A percentile compares a stretch with the other conserved stretches of the same genome.
These are phyloP conservation scores for Phorcus lineatus DNA, from an alignment of 2,888 invertebrate species.

Conservation along the genomic window DNA sequence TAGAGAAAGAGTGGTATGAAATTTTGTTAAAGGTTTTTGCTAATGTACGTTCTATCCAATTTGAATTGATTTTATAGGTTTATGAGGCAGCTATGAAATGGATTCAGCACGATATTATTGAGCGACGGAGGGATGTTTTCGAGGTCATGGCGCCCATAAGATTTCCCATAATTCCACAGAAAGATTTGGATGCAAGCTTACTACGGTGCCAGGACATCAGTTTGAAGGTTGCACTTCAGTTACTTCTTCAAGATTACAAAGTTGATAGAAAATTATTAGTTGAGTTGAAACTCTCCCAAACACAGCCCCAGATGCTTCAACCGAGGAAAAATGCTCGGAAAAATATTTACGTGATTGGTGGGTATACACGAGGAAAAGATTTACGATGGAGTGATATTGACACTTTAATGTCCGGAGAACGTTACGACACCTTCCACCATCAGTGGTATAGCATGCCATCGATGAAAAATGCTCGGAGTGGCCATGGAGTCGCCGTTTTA, in stretches of 20 bases:
- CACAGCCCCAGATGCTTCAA: conserved; percentile 74
- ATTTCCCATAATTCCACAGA: conserved; percentile 87
- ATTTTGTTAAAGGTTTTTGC: too few species aligned
- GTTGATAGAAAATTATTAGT: conserved; percentile 44
- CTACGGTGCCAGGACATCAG: conserved; percentile 88
- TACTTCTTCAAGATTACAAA: conserved; percentile 61
- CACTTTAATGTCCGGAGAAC: conserved; percentile 88
- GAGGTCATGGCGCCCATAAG: conserved; percentile 89
- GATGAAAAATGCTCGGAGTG: conserved; percentile 89
- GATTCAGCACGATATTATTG: conserved; percentile 87
- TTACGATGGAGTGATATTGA: conserved; percentile 82
- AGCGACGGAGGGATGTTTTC: conserved; percentile 88
- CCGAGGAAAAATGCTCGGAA: conserved; percentile 91
- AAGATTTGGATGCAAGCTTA: conserved; percentile 86
- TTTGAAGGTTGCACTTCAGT: conserved; percentile 84
- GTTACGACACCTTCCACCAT: conserved; percentile 78
- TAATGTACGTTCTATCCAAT: too few species aligned
- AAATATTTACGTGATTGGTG: conserved; percentile 91
- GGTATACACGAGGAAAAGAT: conserved; percentile 89
- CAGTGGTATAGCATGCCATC: conserved; percentile 76
- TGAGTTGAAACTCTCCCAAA: conserved; percentile 33
- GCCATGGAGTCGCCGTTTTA: conserved; percentile 89
- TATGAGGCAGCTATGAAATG: conserved; percentile 88
- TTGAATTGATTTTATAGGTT: conserved; percentile 81
- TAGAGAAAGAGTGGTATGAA: too few species aligned